Conservation (phyloP, 2,888 invertebrate species). For the Heliconius charithonia region DNA sequence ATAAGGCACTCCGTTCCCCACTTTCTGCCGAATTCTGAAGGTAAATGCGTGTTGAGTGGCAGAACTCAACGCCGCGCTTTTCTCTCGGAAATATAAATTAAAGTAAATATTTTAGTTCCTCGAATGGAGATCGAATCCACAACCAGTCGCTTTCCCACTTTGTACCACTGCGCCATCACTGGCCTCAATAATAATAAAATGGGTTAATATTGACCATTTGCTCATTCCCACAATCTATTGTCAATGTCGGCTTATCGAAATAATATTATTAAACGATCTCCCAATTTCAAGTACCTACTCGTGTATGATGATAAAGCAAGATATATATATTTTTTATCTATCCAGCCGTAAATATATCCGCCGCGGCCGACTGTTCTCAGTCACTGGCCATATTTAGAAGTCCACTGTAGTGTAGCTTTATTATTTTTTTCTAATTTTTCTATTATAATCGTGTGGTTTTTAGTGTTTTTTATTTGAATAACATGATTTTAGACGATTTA, state of each 20-base stretch:
- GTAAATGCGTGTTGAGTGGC: too few relatives aligned
- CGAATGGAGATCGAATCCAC: too few relatives aligned
- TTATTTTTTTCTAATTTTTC: neutral
- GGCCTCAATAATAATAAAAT: too few relatives aligned
- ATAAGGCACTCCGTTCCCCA: too few relatives aligned
- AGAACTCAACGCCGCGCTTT: too few relatives aligned
- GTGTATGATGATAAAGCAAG: slow-evolving; percentile 35
- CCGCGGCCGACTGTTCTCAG: neutral
- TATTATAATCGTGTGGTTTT: neutral
- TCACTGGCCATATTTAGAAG: slow-evolving; percentile 16
- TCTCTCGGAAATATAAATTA: too few relatives aligned
- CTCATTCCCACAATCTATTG: neutral
- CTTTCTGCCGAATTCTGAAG: too few relatives aligned
- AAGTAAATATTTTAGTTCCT: too few relatives aligned
- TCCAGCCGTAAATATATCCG: slow-evolving; percentile 18
- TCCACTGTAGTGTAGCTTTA: neutral
- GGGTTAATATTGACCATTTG: too few relatives aligned
- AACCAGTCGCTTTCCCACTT: too few relatives aligned
- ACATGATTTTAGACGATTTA: slow-evolving; percentile 12
- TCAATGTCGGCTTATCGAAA: slow-evolving; percentile 9
- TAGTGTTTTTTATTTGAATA: neutral
- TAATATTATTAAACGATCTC: slow-evolving; percentile 6
- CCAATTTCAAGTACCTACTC: slow-evolving; percentile 8
- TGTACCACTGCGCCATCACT: too few relatives aligned
- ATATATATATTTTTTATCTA: slow-evolving; percentile 41